Percentiles rank a stretch among this genome's conserved stretches.
Evolutionary conservation across 2,888 invertebrate genomes (phyloP).

Genomic region (Uloborus plumipes): DNA sequence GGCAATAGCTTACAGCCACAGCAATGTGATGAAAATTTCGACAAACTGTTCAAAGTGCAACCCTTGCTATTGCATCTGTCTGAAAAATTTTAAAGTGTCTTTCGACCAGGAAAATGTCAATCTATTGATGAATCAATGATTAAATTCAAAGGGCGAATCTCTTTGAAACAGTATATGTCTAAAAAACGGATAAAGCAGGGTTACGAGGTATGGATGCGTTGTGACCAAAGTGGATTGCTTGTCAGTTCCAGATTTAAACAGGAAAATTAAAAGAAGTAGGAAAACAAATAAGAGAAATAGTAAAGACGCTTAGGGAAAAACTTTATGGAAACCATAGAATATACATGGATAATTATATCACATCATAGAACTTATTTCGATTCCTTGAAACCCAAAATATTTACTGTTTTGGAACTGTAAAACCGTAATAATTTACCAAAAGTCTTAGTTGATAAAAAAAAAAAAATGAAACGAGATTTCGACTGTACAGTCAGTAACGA

Average conservation of each 20-base stretch:
- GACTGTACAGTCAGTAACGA: conserved; percentile 8
- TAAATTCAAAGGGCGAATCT: conserved; percentile 4
- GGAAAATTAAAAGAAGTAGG: not conserved
- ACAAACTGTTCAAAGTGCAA: conserved; percentile 9
- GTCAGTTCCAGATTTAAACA: not conserved
- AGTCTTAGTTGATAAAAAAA: not conserved
- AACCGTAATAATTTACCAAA: not conserved
- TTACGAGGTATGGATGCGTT: conserved; percentile 13
- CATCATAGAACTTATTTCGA: not conserved
- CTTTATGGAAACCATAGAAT: conserved; percentile 7
- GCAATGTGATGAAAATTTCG: not conserved
- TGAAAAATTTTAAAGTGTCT: conserved; percentile 1
- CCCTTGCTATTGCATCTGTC: not conserved
- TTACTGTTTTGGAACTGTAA: not conserved
- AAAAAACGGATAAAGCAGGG: not conserved
- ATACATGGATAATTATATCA: conserved; percentile 5
- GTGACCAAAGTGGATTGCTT: not conserved
- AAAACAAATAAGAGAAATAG: not conserved
- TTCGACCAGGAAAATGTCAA: conserved; percentile 4
- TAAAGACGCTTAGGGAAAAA: not conserved
- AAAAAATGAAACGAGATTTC: not conserved
- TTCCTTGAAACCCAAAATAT: conserved; percentile 3
- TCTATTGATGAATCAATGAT: conserved; percentile 6
- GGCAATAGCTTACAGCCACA: conserved; percentile 7
- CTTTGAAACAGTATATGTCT: conserved; percentile 6